Conservation (phyloP, 1,140 invertebrate genomes). For the Grapholita molesta region DNA sequence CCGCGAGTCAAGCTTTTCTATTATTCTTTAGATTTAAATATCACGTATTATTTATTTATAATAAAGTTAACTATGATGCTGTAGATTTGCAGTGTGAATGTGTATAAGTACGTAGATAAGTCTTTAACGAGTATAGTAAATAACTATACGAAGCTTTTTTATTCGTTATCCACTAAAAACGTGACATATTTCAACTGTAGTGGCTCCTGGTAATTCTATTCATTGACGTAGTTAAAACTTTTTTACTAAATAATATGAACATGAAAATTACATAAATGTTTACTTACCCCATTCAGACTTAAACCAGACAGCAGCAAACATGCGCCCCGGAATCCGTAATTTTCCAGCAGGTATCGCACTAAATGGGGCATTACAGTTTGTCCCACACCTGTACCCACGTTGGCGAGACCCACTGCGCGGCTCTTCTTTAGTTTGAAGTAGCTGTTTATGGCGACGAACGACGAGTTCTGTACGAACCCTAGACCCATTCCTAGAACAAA, state of each 20-base stretch:
- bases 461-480: conserved; percentile 82
- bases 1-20: no score
- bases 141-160: no score
- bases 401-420: conserved; percentile 83
- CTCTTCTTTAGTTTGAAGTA: conserved; percentile 84
- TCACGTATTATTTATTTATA: no score
- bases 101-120: no score
- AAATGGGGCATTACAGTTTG: conserved; percentile 86
- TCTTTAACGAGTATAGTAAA: no score
- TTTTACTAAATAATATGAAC: background rate
- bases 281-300: conserved; percentile 80
- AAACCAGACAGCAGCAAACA: conserved; percentile 80
- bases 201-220: no score
- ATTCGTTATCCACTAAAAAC: no score
- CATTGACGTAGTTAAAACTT: no score
- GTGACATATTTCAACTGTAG: no score
- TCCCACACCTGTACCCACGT: conserved; percentile 85
- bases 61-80: no score
- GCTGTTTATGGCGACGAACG: conserved; percentile 85
- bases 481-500: conserved; percentile 81
- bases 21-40: no score
- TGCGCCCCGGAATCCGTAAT: conserved; percentile 79
- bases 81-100: no score
- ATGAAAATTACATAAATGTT: background rate
- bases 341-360: conserved; percentile 79